These are phyloP conservation scores for Cephus runcator DNA, from an alignment of 2,888 invertebrate genomes.

Conservation along the genomic window DNA sequence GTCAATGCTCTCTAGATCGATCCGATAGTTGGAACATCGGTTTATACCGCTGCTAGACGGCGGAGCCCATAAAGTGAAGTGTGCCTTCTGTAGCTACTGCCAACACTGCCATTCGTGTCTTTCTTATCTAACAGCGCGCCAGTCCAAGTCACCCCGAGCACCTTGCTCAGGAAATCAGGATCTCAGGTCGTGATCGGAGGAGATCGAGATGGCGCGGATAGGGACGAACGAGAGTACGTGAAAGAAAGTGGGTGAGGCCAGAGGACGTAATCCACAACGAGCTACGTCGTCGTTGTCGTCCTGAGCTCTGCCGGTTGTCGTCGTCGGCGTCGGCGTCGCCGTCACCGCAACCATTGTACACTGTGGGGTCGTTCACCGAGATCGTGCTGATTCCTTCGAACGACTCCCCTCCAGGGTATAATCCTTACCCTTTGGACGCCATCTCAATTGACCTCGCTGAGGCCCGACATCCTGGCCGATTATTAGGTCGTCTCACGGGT, in stretches of 20 bases:
- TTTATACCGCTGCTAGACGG: not conserved
- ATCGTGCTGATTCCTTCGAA: slow-evolving; percentile 46
- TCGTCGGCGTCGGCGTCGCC: slow-evolving; percentile 15
- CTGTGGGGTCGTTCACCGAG: slow-evolving; percentile 36
- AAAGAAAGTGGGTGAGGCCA: not conserved
- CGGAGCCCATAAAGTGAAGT: not conserved
- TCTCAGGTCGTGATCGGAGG: not conserved
- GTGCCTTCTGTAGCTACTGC: not conserved
- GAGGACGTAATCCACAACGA: not conserved
- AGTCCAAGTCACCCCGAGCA: not conserved
- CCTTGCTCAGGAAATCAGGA: not conserved
- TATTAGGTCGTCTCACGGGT: slow-evolving; percentile 34
- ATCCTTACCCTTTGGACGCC: slow-evolving; percentile 28
- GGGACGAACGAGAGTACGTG: not conserved
- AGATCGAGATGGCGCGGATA: not conserved
- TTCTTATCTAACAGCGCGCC: not conserved
- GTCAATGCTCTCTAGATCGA: not conserved
- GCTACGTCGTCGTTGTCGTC: not conserved
- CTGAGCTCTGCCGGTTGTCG: slow-evolving; percentile 10
- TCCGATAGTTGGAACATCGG: not conserved
- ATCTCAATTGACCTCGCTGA: slow-evolving; percentile 26
- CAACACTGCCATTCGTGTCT: not conserved
- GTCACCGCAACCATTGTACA: slow-evolving; percentile 30
- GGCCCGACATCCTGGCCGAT: slow-evolving; percentile 27
- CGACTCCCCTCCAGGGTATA: slow-evolving; percentile 35